A percentile compares a stretch with the other conserved stretches of the same genome.
These are phyloP conservation scores for Proisotoma minuta DNA, from an alignment of 2,888 invertebrate species.

Conservation along the genomic window DNA sequence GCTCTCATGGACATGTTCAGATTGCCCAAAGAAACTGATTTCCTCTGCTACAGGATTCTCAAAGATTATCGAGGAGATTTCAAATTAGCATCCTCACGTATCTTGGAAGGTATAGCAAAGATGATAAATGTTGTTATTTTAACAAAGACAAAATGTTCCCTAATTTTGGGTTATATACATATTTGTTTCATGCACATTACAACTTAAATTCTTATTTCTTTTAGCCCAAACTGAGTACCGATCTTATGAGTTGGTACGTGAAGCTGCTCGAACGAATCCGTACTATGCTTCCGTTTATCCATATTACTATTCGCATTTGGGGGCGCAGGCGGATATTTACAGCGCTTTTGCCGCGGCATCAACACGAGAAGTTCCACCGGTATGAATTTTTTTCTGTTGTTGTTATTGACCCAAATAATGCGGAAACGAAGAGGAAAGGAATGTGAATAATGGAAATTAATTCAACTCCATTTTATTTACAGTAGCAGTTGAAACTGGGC, in stretches of 20 bases:
- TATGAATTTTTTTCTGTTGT: not conserved
- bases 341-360: conserved; percentile 16
- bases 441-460: too few species aligned
- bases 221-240: conserved; percentile 39
- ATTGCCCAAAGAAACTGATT: conserved; percentile 76
- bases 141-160: too few species aligned
- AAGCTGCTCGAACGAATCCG: conserved; percentile 36
- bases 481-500: too few species aligned
- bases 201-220: conserved; percentile 1
- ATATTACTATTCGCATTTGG: conserved; percentile 19
- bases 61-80: conserved; percentile 66
- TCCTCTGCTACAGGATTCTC: conserved; percentile 71
- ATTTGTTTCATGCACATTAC: too few species aligned
- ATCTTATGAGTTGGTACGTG: conserved; percentile 32
- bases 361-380: conserved; percentile 19
- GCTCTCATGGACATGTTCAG: conserved; percentile 70
- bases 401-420: too few species aligned
- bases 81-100: conserved; percentile 69
- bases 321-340: conserved; percentile 19
- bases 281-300: conserved; percentile 25
- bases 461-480: too few species aligned
- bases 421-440: too few species aligned
- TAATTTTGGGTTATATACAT: too few species aligned
- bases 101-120: conserved; percentile 63
- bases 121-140: not conserved